Evolutionary conservation across 2,888 invertebrate genomes (phyloP), one percentile per base, ranked within the genome.

Genomic region (Troides oblongomaculatus): DNA sequence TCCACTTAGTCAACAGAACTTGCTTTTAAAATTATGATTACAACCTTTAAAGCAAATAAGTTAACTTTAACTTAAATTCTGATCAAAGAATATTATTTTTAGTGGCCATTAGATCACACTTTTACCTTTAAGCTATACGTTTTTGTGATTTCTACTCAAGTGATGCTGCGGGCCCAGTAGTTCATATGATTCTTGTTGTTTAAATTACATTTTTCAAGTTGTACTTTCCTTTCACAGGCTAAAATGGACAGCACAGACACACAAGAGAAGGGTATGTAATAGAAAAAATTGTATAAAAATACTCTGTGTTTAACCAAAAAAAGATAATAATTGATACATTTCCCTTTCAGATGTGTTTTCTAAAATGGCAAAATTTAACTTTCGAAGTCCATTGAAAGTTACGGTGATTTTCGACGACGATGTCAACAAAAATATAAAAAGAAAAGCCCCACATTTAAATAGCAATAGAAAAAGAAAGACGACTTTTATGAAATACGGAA

Each of bases 321-420:
- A 18, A 18, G 18, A 60, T 17, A 8, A n/a, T 60, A 36, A 60
- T 18, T 8, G 2, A 30, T 25, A 30, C 25, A 36, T 36, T 60
- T 62, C 3, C n/a, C 8, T 56, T 67, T 59, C 46, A 72, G 72
- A 72, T 43, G 53, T 39, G 8, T 17, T 66, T 14, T n/a, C 39
- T 23, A 23, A 18, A 10, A 72, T 72, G 72, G 56, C 64, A 14
- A 70, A 67, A 56, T 69, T 61, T 60, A 61, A 72, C 23, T 72
- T 72, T 59, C 18, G 65, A 8, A 53, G 59, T 18, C 72, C 70
- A 59, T 25, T 71, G 8, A 60, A 58, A 23, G 68, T 67, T n/a
- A 66, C 62, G 2, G 30, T 73, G 39, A 21, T 71, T 25, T 57
- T 67, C 23, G 71, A 71, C n/a, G 71, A 73, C 1, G 56, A 56